Evolutionary conservation across 2,113 vertebrate species (phyloP).

Genomic region (Tinamus guttatus): DNA sequence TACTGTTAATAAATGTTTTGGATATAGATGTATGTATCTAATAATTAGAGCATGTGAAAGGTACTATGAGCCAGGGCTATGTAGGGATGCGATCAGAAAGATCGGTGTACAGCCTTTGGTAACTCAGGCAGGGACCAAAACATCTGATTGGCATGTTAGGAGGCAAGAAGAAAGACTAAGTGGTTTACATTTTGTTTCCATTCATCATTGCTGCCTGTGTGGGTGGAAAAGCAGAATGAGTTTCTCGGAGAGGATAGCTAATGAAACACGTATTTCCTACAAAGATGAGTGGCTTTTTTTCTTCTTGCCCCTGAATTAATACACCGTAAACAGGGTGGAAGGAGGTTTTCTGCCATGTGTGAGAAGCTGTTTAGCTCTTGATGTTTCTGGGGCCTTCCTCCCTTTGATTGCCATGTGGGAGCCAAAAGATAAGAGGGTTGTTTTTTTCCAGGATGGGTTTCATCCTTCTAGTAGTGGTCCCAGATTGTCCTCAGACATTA

Average conservation of each 20-base stretch:
- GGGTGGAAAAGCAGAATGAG: constrained; percentile 63
- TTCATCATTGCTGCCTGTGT: constrained; percentile 25
- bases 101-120: background rate
- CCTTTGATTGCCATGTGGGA: background rate
- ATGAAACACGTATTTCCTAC: constrained; percentile 22
- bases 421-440: background rate
- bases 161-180: constrained; percentile 7
- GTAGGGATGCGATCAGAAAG: background rate
- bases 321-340: background rate
- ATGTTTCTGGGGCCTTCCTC: background rate
- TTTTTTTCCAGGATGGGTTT: background rate
- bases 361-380: background rate
- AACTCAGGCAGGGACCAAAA: background rate
- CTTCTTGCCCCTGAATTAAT: background rate
- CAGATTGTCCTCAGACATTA: background rate
- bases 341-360: background rate
- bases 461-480: background rate
- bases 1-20: background rate
- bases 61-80: background rate
- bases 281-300: constrained; percentile 15
- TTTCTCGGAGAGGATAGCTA: constrained; percentile 46
- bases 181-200: constrained; percentile 46
- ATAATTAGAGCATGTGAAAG: background rate
- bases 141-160: background rate
- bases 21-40: background rate